Percentiles rank a stretch among this genome's conserved stretches.
phyloP scores from a whole-genome alignment of 2,113 vertebrate genomes.

The Dermatemys mawii region DNA sequence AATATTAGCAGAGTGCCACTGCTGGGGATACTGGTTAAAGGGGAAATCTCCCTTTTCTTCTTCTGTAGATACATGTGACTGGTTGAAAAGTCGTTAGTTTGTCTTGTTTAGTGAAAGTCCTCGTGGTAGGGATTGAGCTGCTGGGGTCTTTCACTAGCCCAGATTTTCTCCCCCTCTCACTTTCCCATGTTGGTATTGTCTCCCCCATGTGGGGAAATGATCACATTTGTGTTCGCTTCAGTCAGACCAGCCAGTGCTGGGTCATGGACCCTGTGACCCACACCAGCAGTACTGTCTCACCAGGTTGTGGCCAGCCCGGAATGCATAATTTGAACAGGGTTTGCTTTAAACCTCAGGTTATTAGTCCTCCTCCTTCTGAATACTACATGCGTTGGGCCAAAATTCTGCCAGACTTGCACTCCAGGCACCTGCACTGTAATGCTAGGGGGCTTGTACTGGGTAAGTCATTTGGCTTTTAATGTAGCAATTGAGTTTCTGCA shows the following conservation, averaged over 20 bases:
- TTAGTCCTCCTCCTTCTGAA: not conserved
- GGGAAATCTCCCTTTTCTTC: no score
- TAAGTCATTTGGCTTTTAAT: not conserved
- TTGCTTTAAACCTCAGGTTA: accelerated
- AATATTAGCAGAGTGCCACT: not conserved
- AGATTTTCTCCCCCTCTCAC: not conserved
- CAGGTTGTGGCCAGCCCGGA: accelerated
- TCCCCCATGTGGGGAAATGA: no score
- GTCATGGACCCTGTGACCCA: accelerated
- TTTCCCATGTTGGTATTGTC: not conserved
- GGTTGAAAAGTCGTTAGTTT: not conserved
- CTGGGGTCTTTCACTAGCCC: not conserved
- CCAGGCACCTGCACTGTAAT: accelerated
- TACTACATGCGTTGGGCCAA: accelerated
- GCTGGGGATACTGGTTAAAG: accelerated
- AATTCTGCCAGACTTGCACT: not conserved
- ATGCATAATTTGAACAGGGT: accelerated
- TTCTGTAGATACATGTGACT: not conserved
- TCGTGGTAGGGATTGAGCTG: not conserved
- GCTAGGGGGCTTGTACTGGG: not conserved
- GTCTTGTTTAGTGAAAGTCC: no score
- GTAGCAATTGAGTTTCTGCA: accelerated
- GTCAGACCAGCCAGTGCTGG: no score
- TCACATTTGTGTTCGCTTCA: no score
- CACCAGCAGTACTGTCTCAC: accelerated